Evolutionary conservation across 2,797 vertebrate genomes (phyloP).

Genomic region (Arctocebus calabarensis): DNA sequence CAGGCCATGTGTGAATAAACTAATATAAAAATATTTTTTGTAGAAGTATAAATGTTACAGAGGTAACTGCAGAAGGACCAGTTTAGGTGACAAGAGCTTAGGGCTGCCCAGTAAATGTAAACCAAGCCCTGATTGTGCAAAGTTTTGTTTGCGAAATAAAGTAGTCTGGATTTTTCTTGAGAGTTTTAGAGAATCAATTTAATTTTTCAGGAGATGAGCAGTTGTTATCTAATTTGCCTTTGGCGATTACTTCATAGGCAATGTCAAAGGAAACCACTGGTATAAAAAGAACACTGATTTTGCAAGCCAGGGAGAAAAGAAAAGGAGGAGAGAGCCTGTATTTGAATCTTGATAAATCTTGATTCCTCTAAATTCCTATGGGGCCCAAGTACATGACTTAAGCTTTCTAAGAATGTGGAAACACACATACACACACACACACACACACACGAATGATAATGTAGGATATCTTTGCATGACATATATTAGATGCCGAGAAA

Average conservation of each 20-base stretch:
- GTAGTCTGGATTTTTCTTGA: not conserved
- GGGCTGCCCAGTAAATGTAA: fast-evolving
- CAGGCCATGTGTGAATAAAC: fast-evolving
- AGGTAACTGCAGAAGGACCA: too few relatives aligned
- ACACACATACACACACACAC: not conserved
- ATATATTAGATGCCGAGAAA: fast-evolving
- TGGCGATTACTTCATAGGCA: not conserved
- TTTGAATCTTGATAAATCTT: not conserved
- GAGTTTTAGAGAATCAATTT: not conserved
- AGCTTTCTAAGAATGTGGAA: not conserved
- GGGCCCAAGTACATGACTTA: not conserved
- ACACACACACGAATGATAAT: not conserved
- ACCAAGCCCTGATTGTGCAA: too few relatives aligned
- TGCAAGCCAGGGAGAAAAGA: not conserved
- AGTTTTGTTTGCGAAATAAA: too few relatives aligned
- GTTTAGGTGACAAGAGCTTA: not conserved
- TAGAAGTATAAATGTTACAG: fast-evolving
- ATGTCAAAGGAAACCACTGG: not conserved
- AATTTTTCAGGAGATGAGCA: not conserved
- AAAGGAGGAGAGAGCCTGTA: not conserved
- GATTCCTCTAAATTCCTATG: not conserved
- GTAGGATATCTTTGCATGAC: fast-evolving
- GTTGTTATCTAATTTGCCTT: not conserved
- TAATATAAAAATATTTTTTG: fast-evolving
- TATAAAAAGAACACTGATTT: not conserved